Evolutionary conservation across 2,113 vertebrate genomes (phyloP).

Genomic region (Mormyrus iriodes): DNA sequence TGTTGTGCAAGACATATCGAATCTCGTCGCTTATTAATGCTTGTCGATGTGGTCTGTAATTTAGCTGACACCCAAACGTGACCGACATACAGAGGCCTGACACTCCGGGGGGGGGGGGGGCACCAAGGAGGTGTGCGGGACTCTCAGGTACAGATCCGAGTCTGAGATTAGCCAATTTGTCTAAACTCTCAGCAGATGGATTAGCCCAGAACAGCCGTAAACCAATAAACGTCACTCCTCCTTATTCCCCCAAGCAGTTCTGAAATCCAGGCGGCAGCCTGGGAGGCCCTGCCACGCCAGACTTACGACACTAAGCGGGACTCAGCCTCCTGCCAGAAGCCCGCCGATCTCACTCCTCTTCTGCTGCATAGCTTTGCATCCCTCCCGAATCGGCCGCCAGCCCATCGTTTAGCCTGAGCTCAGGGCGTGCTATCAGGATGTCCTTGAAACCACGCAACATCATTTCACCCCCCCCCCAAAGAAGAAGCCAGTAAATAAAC

Average conservation of each 20-base stretch:
- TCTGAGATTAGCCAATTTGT: slow-evolving; percentile 34
- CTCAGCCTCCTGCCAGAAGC: background rate
- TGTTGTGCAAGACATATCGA: background rate
- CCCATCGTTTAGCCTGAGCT: background rate
- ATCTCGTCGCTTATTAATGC: background rate
- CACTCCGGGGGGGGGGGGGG: background rate
- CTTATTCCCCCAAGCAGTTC: background rate
- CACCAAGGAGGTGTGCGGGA: background rate
- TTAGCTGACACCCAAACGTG: background rate
- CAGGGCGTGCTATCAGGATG: too few relatives aligned
- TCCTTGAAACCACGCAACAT: background rate
- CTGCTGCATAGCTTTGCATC: background rate
- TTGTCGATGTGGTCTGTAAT: background rate
- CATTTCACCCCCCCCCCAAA: background rate
- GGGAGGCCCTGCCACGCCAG: background rate
- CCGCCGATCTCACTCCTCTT: background rate
- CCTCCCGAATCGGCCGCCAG: background rate
- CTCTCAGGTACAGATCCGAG: background rate
- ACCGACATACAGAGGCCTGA: background rate
- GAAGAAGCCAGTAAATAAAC: background rate
- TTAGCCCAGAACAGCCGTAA: slow-evolving; percentile 41
- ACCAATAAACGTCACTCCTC: slow-evolving; percentile 23
- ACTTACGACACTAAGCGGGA: slow-evolving; percentile 7
- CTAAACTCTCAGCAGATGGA: slow-evolving; percentile 46
- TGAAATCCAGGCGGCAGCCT: background rate